Percentiles rank a stretch among this genome's conserved stretches.
phyloP scores from a whole-genome alignment of 2,888 invertebrate genomes.

The Saturnia pavonia region DNA sequence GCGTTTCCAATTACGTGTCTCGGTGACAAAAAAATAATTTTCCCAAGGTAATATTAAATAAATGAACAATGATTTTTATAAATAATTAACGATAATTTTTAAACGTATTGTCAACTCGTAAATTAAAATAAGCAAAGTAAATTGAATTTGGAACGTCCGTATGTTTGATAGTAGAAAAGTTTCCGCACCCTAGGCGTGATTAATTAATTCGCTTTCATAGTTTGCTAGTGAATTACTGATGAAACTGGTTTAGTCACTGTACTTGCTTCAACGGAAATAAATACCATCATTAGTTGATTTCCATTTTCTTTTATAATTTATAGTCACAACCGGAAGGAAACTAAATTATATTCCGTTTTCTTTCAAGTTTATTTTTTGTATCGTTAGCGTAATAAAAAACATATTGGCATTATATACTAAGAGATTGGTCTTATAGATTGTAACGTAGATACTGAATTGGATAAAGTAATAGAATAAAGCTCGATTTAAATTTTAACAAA shows the following conservation, averaged over 20 bases:
- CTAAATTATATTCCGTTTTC: neutral
- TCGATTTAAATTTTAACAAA: too few relatives aligned
- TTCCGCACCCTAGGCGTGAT: neutral
- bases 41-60: too few relatives aligned
- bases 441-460: neutral
- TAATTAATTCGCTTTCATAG: slow-evolving; percentile 16
- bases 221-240: slow-evolving; percentile 12
- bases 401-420: neutral
- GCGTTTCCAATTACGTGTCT: too few relatives aligned
- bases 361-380: neutral
- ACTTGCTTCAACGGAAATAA: slow-evolving; percentile 11
- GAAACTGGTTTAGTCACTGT: slow-evolving; percentile 2
- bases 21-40: too few relatives aligned
- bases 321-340: neutral
- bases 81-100: too few relatives aligned
- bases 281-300: neutral
- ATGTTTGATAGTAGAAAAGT: neutral
- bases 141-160: neutral
- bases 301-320: slow-evolving; percentile 9
- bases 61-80: too few relatives aligned
- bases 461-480: too few relatives aligned
- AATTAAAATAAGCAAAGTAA: neutral
- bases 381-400: neutral
- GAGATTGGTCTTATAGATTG: neutral
- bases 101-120: too few relatives aligned